Base-by-base conservation (phyloP, 1,140 invertebrate species). In the Conopomorpha cramerella region DNA sequence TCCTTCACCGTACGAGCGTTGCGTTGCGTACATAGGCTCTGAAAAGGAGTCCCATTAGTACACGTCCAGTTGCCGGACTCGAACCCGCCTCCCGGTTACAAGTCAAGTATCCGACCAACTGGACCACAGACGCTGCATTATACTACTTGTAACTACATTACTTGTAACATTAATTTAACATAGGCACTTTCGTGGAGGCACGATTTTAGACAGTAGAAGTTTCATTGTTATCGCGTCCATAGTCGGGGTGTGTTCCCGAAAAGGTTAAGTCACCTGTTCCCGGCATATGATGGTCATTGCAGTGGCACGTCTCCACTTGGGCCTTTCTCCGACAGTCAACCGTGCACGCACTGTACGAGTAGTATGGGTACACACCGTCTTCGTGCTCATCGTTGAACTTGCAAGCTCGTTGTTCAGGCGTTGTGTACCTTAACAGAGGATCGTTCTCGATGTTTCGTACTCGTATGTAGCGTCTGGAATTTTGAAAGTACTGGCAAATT, bases 291-390 rank as follows among this genome's bases (percentile, higher is more conserved):
- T 87, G 85, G 34, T 86, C 84, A 17, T 81, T 83, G 55, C 86
- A 88, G 31, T 82, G 78, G 46, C 86, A 88, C 0, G 74, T 37
- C 7, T 74, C 48, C 13, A 82, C 46, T 49, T 87, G 84, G 0
- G 80, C 77, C 36, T 73, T 59, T 48, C 83, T 83, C 12, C 86
- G 65, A 32, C 86, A 88, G 18, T 82, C 77, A 1, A 86, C 82
- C 0, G 81, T 82, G 45, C 86, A 88, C 1, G 85, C 83, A 42
- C 84, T 86, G 48, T 86, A 86, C 23, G 84, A 86, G 45, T 88
- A 87, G 36, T 79, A 77, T 0, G 70, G 73, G 55, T 86, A 85
- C 1, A 85, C 77, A 10, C 83, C 73, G 16, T 81, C 62, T 29
- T 79, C 63, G 37, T 84, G 84, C 61, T 88, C 86, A 17, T 81